Evolutionary conservation across 2,113 vertebrate genomes (phyloP).

Genomic region (Hemibagrus wyckioides): DNA sequence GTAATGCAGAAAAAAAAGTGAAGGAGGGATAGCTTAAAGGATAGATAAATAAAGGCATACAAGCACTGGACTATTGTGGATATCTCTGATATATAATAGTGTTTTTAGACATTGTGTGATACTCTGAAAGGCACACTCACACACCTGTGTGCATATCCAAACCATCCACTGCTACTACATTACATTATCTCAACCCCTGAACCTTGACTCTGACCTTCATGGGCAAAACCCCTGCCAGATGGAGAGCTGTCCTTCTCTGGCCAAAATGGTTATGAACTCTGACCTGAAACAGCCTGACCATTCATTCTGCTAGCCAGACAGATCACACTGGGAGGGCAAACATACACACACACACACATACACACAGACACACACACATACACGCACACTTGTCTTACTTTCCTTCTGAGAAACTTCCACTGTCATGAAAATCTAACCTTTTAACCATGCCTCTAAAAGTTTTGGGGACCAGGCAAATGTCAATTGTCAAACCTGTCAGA

Average conservation of each 20-base stretch:
- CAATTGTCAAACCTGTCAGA: neutral
- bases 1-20: neutral
- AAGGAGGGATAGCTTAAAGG: neutral
- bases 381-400: conserved; percentile 12
- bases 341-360: conserved; percentile 13
- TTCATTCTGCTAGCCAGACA: conserved; percentile 37
- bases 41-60: neutral
- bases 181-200: conserved; percentile 32
- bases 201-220: conserved; percentile 43
- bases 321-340: neutral
- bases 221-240: conserved; percentile 48
- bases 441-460: neutral
- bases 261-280: conserved; percentile 44
- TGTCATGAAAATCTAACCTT: neutral
- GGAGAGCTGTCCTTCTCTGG: conserved; percentile 37
- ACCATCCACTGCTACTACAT: conserved; percentile 6
- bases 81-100: neutral
- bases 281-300: conserved; percentile 51
- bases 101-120: neutral
- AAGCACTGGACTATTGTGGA: neutral
- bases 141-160: conserved; percentile 26
- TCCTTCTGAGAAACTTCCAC: neutral
- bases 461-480: neutral
- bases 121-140: neutral
- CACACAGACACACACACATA: conserved; percentile 33